A percentile compares a stretch with the other conserved stretches of the same genome.
These are phyloP conservation scores for Autographa gamma DNA, from an alignment of 2,888 invertebrate genomes.

Conservation along the genomic window DNA sequence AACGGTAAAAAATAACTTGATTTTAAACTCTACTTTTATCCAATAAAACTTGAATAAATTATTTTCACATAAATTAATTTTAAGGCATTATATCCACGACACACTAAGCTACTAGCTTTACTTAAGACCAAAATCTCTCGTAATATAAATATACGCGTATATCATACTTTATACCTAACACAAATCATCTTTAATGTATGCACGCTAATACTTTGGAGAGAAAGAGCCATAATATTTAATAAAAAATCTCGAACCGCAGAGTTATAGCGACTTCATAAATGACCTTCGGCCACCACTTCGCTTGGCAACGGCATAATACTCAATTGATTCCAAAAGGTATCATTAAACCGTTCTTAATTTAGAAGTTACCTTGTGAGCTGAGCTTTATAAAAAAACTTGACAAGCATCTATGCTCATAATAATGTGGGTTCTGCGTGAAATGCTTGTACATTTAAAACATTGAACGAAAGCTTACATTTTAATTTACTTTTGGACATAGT, in stretches of 20 bases:
- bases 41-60: background rate
- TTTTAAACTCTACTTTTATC: background rate
- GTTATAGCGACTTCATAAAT: constrained; percentile 50
- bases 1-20: background rate
- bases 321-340: constrained; percentile 74
- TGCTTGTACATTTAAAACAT: constrained; percentile 37
- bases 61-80: constrained; percentile 4
- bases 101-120: constrained; percentile 1
- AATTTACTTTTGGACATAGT: background rate
- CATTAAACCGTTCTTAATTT: constrained; percentile 73
- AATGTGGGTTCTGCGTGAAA: constrained; percentile 64
- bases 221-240: constrained; percentile 52
- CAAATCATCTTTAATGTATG: constrained; percentile 36
- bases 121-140: constrained; percentile 4
- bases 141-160: background rate
- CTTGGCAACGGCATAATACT: constrained; percentile 66
- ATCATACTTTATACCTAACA: constrained; percentile 24
- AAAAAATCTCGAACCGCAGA: constrained; percentile 43
- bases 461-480: constrained; percentile 20
- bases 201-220: constrained; percentile 40
- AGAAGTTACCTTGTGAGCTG: constrained; percentile 71
- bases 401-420: constrained; percentile 63
- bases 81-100: background rate
- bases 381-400: constrained; percentile 64
- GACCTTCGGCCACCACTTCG: constrained; percentile 63